Base-by-base conservation (phyloP, 1,140 invertebrate genomes). In the Acyrthosiphon pisum region DNA sequence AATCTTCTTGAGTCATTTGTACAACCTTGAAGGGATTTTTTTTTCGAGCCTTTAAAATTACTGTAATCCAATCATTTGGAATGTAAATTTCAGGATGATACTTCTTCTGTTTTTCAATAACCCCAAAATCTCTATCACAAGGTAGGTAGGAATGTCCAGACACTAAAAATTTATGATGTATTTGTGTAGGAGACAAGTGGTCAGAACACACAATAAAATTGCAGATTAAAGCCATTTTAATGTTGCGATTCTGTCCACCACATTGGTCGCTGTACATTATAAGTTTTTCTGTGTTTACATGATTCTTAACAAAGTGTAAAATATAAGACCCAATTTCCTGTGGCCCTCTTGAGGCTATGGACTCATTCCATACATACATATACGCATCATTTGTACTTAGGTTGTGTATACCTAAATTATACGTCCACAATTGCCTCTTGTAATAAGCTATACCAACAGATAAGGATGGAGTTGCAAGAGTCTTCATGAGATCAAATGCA, bases 251-350 rank as follows among this genome's bases (percentile, higher is more conserved):
- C 94, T 95, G 95, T 11, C 94, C 95, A 20, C 95, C 95, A 91
- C 95, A 95, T 30, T 94, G 95, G 94, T 95, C 94, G 88, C 93
- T 94, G 95, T 95, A 95, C n/a, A 95, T 93, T 89, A 94, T 94
- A 90, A 95, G 93, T 84, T 87, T 41, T 94, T 90, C 76, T 94
- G 90, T 84, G 91, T 94, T 11, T 93, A 76, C 41, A 94, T 94
- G 93, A 37, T 93, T 50, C 76, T 88, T 44, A 53, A 94, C 46
- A 87, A 84, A 83, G 53, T 95, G 30, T 91, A 94, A 94, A 26
- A 95, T 53, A 90, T 94, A 95, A 20, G 94, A 95, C 22, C 94
- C 94, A 30, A 95, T 94, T 94, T 95, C 95, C 89, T 95, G 94
- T n/a, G 94, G 93, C 6, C 95, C 94, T 86, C 94, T 92, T 41